Evolutionary conservation across 2,113 vertebrate genomes (phyloP), one percentile per base, ranked within the genome.

Genomic region (Cyanoliseus patagonus): DNA sequence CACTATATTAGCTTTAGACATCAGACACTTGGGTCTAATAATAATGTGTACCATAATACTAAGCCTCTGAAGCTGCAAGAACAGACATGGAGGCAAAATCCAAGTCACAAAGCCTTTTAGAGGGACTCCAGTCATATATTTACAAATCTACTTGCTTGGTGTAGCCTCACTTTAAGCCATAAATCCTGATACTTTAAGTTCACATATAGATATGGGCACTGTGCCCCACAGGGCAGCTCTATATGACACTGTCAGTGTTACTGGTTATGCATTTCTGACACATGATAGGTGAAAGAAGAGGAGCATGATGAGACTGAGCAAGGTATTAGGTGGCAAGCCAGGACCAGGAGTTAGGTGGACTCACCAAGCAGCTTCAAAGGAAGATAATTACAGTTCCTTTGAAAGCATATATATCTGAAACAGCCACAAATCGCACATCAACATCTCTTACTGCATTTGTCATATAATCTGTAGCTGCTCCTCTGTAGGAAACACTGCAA

Each of bases 201-300:
- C 13, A 18, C 18, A 4, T 37, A 8, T 2, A 44, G 59, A 1
- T 3, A 17, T 0, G 28, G n/a, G 41, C 24, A 7, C 20, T 1
- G 1, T 0, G 75, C 33, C 24, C 33, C 53, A 14, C 4, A 10
- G 30, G 7, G 12, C 33, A 31, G 0, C 37, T 39, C 46, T 22
- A 0, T 13, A 51, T 67, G 25, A 18, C 61, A 31, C 30, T 18
- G 8, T 4, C 68, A 79, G 47, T 30, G 41, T 20, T 33, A 12
- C 24, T 25, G 23, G 7, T 25, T 20, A 42, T 31, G 22, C 24
- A 3, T 37, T 74, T 74, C 37, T 30, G 35, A 18, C 9, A 31
- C 13, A 0, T 0, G 2, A 8, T 8, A 24, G 27, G 7, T 39
- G 35, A 62, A 83, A 46, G 31, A 59, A 44, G 28, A 70, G 69